Conservation (phyloP, 2,888 invertebrate species). For the Pherbina coryleti region DNA sequence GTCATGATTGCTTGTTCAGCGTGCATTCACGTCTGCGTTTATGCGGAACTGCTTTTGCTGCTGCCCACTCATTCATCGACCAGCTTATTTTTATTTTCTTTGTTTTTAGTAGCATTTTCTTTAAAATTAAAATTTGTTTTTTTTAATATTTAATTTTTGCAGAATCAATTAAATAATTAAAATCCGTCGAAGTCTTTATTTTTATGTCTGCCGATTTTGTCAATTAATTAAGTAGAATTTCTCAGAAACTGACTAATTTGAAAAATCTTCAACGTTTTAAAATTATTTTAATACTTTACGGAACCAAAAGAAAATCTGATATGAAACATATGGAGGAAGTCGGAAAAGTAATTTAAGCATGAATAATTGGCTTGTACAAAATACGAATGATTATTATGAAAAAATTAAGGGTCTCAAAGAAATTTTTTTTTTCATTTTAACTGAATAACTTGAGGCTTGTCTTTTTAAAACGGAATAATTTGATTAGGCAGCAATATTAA, state of each 20-base stretch:
- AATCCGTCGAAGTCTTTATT: background rate
- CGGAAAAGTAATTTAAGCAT: background rate
- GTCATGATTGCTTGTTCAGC: background rate
- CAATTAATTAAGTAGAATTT: constrained; percentile 14
- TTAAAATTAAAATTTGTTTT: background rate
- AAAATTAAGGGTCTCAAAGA: no score
- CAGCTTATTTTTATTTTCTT: background rate
- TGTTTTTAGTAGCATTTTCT: constrained; percentile 1
- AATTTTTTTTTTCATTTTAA: no score
- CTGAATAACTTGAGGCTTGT: no score
- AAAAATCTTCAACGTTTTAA: background rate
- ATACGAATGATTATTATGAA: background rate
- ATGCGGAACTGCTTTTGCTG: background rate
- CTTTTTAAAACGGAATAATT: no score
- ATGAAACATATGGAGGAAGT: no score
- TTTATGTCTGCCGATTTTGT: constrained; percentile 10
- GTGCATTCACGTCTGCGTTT: background rate
- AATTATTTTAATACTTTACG: background rate
- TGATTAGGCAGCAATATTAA: no score
- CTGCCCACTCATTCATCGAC: background rate
- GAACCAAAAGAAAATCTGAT: background rate
- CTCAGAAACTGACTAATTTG: constrained; percentile 5
- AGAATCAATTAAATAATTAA: constrained; percentile 28
- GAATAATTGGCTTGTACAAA: background rate
- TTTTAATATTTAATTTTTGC: background rate